Evolutionary conservation across 2,113 vertebrate species (phyloP), one percentile per base, ranked within the genome.

Genomic region (Podarcis raffonei): DNA sequence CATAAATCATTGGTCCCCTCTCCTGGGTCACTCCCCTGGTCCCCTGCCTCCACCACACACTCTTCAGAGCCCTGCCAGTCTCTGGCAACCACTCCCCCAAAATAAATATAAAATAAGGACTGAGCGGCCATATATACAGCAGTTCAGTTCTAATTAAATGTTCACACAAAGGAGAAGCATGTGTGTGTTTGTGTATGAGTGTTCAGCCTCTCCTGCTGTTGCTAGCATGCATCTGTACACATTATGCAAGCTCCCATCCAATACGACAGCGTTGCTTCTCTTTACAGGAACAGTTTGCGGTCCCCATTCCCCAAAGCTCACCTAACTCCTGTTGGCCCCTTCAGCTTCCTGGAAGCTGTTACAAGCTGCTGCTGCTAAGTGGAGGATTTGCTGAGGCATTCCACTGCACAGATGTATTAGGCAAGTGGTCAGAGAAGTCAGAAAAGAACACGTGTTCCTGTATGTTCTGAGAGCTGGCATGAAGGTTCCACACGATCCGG

Each of bases 191-290:
- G n/a, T 57, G 62, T 48, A 37, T 53, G 8, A 57, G 65, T 16
- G 27, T 93, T 93, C 32, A 69, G 85, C 80, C 30, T 80, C 79
- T 65, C 77, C 13, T 1, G 76, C 77, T 84, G 59, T 62, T 62
- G 25, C 87, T 65, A 74, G 2, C 74, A 32, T 30, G 0, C 13
- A 80, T 81, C 88, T 80, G 75, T 86, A 18, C 25, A 42, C 75
- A 66, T 42, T 77, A 72, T 66, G 25, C 69, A 39, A 77, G 39
- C 59, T 76, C 59, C 42, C 42, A 53, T 75, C n/a, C 25, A 35
- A 22, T 68, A 57, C 27, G 77, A 59, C 1, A 48, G 16, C 6
- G 59, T 23, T 11, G 20, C n/a, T 82, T 62, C 6, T 66, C 66
- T 81, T 65, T 30, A 20, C 37, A 89, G 62, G 9, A 30, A 5